These are phyloP conservation scores for Branchinecta sandiegonensis DNA, from an alignment of 2,888 invertebrate species.

Conservation along the genomic window DNA sequence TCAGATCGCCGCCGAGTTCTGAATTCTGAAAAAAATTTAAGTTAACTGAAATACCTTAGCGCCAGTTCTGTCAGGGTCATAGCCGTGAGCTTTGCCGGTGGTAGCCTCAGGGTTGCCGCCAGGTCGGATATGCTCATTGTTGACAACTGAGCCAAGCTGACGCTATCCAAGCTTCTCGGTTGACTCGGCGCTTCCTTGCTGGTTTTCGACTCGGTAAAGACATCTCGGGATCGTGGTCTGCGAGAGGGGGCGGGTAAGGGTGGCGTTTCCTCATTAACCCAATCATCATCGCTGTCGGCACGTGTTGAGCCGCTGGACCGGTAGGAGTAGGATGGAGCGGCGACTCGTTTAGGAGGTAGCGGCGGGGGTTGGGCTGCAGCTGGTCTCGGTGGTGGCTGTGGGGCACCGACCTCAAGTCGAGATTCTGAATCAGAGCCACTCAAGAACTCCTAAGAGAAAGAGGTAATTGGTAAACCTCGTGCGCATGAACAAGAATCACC, in stretches of 20 bases:
- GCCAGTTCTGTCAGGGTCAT: conserved; percentile 70
- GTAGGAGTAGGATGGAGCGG: conserved; percentile 46
- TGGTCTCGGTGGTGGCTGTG: conserved; percentile 53
- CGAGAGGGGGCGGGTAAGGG: conserved; percentile 20
- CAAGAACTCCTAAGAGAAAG: not conserved
- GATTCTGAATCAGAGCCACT: conserved; percentile 12
- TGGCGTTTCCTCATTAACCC: conserved; percentile 19
- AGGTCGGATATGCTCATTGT: conserved; percentile 66
- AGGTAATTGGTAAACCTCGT: not conserved
- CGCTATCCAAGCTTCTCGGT: conserved; percentile 42
- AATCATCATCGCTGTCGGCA: conserved; percentile 9
- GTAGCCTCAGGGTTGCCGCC: conserved; percentile 57
- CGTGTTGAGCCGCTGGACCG: conserved; percentile 37
- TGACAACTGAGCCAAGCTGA: conserved; percentile 65
- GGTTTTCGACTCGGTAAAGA: not conserved
- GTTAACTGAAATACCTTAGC: conserved; percentile 29
- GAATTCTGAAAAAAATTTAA: conserved; percentile 33
- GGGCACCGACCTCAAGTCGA: conserved; percentile 33
- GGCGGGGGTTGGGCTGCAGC: conserved; percentile 48
- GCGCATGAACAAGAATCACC: no score
- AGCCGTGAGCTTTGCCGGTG: conserved; percentile 58
- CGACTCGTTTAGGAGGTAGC: conserved; percentile 52
- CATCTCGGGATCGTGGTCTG: conserved; percentile 17
- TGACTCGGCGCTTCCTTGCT: conserved; percentile 28
- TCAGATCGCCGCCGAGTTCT: no score